These are phyloP conservation scores for Caenorhabditis drosophilae DNA, from an alignment of 2,888 invertebrate genomes.

Conservation along the genomic window DNA sequence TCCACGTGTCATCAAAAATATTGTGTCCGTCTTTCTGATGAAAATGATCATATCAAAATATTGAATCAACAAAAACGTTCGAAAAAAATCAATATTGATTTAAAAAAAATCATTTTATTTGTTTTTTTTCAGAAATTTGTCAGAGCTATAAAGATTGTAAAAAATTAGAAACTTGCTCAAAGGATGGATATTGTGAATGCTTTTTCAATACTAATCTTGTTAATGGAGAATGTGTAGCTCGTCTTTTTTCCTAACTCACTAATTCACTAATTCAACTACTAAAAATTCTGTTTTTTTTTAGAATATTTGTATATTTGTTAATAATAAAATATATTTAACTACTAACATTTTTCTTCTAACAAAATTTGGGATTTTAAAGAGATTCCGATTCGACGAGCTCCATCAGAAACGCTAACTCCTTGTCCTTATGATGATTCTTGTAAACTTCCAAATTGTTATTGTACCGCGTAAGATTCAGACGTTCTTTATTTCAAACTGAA, in stretches of 20 bases:
- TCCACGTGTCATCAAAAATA: constrained; percentile 38
- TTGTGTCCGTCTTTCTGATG: constrained; percentile 44
- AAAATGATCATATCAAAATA: constrained; percentile 19
- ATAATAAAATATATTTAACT: constrained; percentile 1
- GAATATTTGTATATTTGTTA: constrained; percentile 35
- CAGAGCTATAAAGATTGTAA: constrained; percentile 30
- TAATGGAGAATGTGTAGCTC: constrained; percentile 39
- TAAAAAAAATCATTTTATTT: not conserved
- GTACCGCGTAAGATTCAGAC: constrained; percentile 38
- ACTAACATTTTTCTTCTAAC: not conserved
- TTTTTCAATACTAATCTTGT: constrained; percentile 33
- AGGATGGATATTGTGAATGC: constrained; percentile 29
- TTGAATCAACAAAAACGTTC: not conserved
- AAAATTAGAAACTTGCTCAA: constrained; percentile 15
- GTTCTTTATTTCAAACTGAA: not conserved
- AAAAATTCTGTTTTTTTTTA: not conserved
- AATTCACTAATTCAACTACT: too few species aligned
- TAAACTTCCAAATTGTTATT: constrained; percentile 62
- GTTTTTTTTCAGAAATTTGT: constrained; percentile 23
- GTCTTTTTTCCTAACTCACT: constrained; percentile 11
- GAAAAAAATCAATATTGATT: not conserved
- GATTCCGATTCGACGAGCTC: too few species aligned
- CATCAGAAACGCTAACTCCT: constrained; percentile 17
- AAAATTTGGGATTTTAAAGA: constrained; percentile 4
- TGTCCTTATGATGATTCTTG: constrained; percentile 59